Evolutionary conservation across 2,113 vertebrate genomes (phyloP).

Genomic region (Gobiocypris rarus): DNA sequence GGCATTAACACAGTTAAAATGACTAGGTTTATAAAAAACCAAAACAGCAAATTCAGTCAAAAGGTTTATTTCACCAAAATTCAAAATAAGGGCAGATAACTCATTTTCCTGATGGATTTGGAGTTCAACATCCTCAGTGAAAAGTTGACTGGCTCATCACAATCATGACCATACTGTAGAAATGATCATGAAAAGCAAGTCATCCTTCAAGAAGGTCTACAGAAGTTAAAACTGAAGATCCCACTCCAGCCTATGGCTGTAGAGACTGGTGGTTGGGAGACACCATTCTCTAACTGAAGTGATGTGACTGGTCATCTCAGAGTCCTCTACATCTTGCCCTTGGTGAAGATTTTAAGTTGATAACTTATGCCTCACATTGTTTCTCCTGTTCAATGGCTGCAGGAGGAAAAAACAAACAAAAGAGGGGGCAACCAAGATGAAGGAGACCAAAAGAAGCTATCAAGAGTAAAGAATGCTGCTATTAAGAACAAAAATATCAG

Average conservation of each 20-base stretch:
- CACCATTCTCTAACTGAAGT: neutral
- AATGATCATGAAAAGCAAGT: neutral
- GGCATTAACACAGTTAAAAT: too few relatives aligned
- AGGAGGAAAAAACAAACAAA: neutral
- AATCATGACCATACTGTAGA: neutral
- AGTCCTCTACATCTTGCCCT: neutral
- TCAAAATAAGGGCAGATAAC: neutral
- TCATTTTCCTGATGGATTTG: neutral
- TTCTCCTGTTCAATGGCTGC: conserved; percentile 60
- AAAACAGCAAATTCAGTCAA: neutral
- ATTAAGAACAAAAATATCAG: neutral
- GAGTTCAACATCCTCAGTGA: neutral
- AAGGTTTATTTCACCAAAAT: conserved; percentile 24
- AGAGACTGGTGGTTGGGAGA: neutral
- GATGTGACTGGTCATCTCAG: neutral
- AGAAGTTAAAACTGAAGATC: neutral
- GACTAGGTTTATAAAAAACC: too few relatives aligned
- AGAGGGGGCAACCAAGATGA: neutral
- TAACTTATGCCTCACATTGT: conserved; percentile 6
- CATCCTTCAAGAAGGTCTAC: neutral
- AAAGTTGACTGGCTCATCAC: neutral
- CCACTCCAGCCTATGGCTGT: neutral
- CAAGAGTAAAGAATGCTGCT: too few relatives aligned
- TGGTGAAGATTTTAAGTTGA: neutral
- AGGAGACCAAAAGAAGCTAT: neutral